Base-by-base conservation (phyloP, 1,140 invertebrate species). In the Aphidius ervi region DNA sequence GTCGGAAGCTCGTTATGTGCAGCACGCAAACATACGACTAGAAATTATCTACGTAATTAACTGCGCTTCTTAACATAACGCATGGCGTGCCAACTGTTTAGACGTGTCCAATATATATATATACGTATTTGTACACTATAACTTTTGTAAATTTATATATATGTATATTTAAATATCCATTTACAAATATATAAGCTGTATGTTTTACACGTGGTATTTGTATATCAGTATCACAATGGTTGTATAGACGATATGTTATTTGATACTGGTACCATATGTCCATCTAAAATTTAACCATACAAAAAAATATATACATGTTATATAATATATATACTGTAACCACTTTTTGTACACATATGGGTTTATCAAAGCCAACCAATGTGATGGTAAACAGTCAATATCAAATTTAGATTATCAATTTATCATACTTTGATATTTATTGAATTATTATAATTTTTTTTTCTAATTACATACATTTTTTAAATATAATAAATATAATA, bases 11-110 rank as follows among this genome's bases (percentile, higher is more conserved):
- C 70, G 74, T 78, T 78, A 76, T 75, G 74, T 75, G 74, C 71
- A 74, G 73, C 76, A 78, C 75, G 74, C 76, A 73, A 77, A 76
- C 73, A 75, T 68, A 75, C 68, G 72, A 75, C 74, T 76, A 65
- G 68, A 78, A 80, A 80, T 80, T 79, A 79, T 80, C 78, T 80
- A 74, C 71, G 72, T 79, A 80, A 80, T 79, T 80, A 80, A 80
- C 77, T 76, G 74, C 74, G 76, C 74, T 77, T 79, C 78, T 80
- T 78, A 77, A 78, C 73, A 74, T 79, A 77, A 80, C 71, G 74
- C 74, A 79, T 80, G 77, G 75, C 76, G 74, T 78, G 77, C 74
- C 72, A 74, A 71, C 71, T 70, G 64, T 66, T 71, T 73, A 71
- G 76, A 77, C 76, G 68, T 67, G 63, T 46, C 37, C 53, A 47